These are phyloP conservation scores for Hemitrygon akajei DNA, from an alignment of 2,797 vertebrate genomes.

Conservation along the genomic window DNA sequence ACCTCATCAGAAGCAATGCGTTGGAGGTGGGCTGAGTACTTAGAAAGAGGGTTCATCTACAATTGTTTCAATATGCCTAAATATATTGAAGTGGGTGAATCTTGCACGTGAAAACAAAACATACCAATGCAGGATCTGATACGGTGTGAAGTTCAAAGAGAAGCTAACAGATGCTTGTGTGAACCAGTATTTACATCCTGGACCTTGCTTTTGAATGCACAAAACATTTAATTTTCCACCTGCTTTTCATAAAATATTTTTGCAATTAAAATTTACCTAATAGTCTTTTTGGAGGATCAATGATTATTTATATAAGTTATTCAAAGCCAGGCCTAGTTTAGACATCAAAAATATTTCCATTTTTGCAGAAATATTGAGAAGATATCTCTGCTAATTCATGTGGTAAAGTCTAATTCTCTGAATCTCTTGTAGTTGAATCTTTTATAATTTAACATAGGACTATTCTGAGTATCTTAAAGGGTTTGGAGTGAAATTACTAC, in stretches of 20 bases:
- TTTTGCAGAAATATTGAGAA: not conserved
- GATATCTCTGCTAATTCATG: not conserved
- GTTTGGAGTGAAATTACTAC: not conserved
- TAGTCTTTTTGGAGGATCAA: not conserved
- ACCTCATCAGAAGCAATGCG: not conserved
- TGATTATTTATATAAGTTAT: not conserved
- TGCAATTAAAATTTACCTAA: not conserved
- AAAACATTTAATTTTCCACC: conserved; percentile 8
- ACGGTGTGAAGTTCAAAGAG: not conserved
- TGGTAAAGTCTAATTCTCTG: not conserved
- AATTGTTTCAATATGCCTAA: not conserved
- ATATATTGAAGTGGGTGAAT: not conserved
- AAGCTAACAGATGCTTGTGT: not conserved
- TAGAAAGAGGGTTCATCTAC: not conserved
- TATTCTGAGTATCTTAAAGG: not conserved
- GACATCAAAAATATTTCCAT: not conserved
- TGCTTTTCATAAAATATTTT: not conserved
- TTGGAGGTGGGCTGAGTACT: not conserved
- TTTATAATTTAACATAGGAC: not conserved
- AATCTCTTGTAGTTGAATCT: not conserved
- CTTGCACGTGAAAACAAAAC: not conserved
- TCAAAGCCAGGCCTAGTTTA: not conserved
- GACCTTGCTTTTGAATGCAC: not conserved
- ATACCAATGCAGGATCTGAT: not conserved
- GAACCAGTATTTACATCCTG: not conserved